phyloP scores from a whole-genome alignment of 30 jellyfish, hydroid and myxozoan species.

The Cassiopea xamachana region DNA sequence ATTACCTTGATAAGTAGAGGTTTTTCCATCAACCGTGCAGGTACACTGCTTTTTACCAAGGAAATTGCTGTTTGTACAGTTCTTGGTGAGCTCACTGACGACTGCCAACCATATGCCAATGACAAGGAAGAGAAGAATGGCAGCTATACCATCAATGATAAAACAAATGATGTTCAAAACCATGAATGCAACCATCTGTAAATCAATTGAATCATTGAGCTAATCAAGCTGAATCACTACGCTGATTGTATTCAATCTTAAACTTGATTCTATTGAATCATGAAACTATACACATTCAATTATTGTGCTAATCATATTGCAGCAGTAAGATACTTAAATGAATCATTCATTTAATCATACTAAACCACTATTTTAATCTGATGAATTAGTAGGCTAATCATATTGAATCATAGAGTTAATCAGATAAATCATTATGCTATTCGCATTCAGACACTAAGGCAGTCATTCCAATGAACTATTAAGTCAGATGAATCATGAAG shows the following conservation, averaged over 20 bases:
- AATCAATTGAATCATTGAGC: background rate
- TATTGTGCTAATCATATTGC: too few relatives aligned
- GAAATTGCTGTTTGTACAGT: background rate
- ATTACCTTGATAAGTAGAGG: background rate
- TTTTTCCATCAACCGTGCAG: background rate
- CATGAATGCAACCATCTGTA: constrained; percentile 91
- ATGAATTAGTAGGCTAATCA: too few relatives aligned
- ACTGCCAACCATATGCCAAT: constrained; percentile 74
- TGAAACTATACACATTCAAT: too few relatives aligned
- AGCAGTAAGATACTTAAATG: too few relatives aligned
- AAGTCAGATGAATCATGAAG: background rate
- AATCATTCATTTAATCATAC: too few relatives aligned
- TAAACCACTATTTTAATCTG: too few relatives aligned
- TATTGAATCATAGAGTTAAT: too few relatives aligned
- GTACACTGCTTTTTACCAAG: background rate
- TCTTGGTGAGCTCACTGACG: constrained; percentile 30
- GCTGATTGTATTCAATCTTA: too few relatives aligned
- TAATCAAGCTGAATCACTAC: background rate
- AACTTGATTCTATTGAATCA: too few relatives aligned
- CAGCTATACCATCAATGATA: constrained; percentile 73
- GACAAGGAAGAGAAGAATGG: constrained; percentile 64
- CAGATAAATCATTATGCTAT: too few relatives aligned
- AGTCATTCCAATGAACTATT: too few relatives aligned
- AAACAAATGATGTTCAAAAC: constrained; percentile 84
- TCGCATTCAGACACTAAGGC: too few relatives aligned